These are phyloP conservation scores for Drosophila seclusa DNA, from an alignment of 2,888 invertebrate genomes.

Conservation along the genomic window DNA sequence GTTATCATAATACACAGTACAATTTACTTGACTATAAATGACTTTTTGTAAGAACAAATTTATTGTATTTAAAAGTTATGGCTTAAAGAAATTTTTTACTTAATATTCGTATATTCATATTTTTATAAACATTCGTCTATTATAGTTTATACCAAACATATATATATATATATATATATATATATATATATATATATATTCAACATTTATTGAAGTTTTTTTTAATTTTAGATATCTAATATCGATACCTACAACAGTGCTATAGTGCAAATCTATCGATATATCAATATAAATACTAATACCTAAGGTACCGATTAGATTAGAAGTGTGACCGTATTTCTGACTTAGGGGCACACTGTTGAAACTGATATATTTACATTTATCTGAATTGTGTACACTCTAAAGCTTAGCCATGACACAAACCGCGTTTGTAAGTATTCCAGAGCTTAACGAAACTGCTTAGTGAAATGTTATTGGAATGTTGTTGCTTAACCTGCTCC, in stretches of 20 bases:
- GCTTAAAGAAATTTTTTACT: not conserved
- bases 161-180: not conserved
- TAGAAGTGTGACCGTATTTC: not conserved
- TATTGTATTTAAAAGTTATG: not conserved
- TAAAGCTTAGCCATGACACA: constrained; percentile 8
- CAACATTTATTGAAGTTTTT: too few species aligned
- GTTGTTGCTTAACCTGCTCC: not conserved
- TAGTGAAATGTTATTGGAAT: not conserved
- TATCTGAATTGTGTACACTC: not conserved
- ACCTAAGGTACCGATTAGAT: not conserved
- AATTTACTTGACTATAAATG: not conserved
- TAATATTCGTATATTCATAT: too few species aligned
- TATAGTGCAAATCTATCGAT: not conserved
- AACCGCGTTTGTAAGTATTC: not conserved
- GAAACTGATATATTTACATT: not conserved
- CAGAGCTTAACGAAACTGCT: not conserved
- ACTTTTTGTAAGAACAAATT: not conserved
- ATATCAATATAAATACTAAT: not conserved
- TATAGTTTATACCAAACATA: not conserved
- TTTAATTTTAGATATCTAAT: not conserved
- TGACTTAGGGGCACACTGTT: not conserved
- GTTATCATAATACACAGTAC: not conserved
- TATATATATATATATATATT: not conserved
- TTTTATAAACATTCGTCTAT: not conserved
- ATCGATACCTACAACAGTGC: not conserved